Conservation (phyloP, 2,888 invertebrate species). For the Noctua fimbriata region DNA sequence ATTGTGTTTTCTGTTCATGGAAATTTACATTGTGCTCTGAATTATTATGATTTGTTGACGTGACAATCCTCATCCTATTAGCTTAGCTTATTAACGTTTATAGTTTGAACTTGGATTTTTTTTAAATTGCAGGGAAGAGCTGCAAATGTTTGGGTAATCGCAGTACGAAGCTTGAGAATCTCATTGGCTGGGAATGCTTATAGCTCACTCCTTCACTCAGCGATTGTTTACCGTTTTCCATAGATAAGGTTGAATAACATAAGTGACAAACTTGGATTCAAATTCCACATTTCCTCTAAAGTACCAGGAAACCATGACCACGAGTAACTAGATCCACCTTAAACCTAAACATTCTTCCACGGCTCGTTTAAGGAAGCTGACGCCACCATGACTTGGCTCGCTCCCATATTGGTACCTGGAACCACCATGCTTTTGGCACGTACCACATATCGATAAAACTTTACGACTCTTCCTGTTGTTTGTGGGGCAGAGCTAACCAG, state of each 20-base stretch:
- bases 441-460: constrained; percentile 78
- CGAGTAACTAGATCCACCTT: constrained; percentile 36
- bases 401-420: constrained; percentile 63
- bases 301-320: constrained; percentile 20
- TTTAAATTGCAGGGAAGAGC: neutral
- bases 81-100: neutral
- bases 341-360: constrained; percentile 17
- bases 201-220: neutral
- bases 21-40: constrained; percentile 1
- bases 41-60: neutral
- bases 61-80: neutral
- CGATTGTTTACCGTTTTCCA: neutral
- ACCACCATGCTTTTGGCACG: constrained; percentile 71
- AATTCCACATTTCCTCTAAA: neutral
- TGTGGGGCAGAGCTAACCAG: constrained; percentile 73
- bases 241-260: neutral
- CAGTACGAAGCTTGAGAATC: neutral
- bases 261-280: neutral
- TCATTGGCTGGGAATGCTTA: neutral
- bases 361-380: constrained; percentile 61
- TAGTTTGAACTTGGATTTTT: neutral
- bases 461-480: constrained; percentile 81
- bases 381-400: constrained; percentile 62
- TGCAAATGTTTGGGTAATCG: neutral
- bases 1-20: neutral